Conservation (phyloP, 37 sponge, comb jelly and placozoan genomes). For the Theonella swinhoei region DNA sequence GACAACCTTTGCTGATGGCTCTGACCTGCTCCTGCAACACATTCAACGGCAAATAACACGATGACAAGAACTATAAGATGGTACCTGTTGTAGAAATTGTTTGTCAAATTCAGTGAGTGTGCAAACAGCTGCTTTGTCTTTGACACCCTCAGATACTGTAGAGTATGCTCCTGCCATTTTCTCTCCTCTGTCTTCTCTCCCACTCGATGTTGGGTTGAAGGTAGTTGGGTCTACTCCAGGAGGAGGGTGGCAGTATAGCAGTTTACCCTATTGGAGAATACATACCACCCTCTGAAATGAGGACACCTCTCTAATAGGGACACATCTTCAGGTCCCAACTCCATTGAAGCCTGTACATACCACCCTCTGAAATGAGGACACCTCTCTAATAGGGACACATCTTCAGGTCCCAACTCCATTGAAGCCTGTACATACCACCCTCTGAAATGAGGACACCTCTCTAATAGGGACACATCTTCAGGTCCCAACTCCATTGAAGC, state of each 20-base stretch:
- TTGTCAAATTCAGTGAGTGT: slow-evolving; percentile 31
- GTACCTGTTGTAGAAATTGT: slow-evolving; percentile 21
- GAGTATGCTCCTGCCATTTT: neutral
- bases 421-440: too few relatives aligned
- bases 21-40: slow-evolving; percentile 10
- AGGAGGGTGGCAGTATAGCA: slow-evolving; percentile 86
- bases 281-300: too few relatives aligned
- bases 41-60: neutral
- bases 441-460: too few relatives aligned
- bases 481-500: too few relatives aligned
- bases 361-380: too few relatives aligned
- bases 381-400: too few relatives aligned
- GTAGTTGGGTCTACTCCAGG: slow-evolving; percentile 56
- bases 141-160: neutral
- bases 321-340: too few relatives aligned
- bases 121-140: neutral
- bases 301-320: too few relatives aligned
- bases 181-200: neutral
- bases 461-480: too few relatives aligned
- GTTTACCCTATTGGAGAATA: slow-evolving; percentile 80
- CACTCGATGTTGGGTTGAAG: slow-evolving; percentile 52
- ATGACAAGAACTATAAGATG: too few relatives aligned
- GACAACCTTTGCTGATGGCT: slow-evolving; percentile 54
- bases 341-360: too few relatives aligned
- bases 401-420: too few relatives aligned